Conservation (phyloP, 2,888 invertebrate species). For the Conus canariensis region DNA sequence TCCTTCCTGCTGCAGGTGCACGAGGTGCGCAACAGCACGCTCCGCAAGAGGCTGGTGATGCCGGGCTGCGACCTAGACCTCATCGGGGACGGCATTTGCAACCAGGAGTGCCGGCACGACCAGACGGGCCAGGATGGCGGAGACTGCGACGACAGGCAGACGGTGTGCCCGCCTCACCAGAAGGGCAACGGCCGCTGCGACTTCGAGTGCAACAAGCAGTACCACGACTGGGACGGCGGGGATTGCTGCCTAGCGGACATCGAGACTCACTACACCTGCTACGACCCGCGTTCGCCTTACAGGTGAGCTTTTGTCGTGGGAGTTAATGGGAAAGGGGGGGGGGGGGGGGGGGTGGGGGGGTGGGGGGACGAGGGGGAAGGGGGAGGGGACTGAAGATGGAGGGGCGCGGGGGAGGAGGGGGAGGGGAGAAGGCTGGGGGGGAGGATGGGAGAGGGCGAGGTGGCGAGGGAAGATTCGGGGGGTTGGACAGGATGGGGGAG, state of each 20-base stretch:
- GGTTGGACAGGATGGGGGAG: too few relatives aligned
- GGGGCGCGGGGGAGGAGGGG: not conserved
- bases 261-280: slow-evolving; percentile 60
- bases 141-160: slow-evolving; percentile 66
- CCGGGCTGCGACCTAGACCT: slow-evolving; percentile 67
- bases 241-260: slow-evolving; percentile 69
- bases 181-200: slow-evolving; percentile 72
- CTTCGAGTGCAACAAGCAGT: slow-evolving; percentile 68
- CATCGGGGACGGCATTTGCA: slow-evolving; percentile 71
- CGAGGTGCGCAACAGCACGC: slow-evolving; percentile 60
- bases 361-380: not conserved
- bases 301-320: slow-evolving; percentile 59
- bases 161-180: slow-evolving; percentile 53
- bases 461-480: too few relatives aligned
- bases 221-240: slow-evolving; percentile 72
- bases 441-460: not conserved
- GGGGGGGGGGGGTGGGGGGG: not conserved
- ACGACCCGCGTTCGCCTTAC: slow-evolving; percentile 67
- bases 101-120: slow-evolving; percentile 68
- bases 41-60: slow-evolving; percentile 64
- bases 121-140: slow-evolving; percentile 74
- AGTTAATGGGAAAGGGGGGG: not conserved
- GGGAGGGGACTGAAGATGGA: not conserved
- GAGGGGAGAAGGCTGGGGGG: not conserved
- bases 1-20: slow-evolving; percentile 55